Conservation (phyloP, 2,797 vertebrate species). For the Tinamus major region DNA sequence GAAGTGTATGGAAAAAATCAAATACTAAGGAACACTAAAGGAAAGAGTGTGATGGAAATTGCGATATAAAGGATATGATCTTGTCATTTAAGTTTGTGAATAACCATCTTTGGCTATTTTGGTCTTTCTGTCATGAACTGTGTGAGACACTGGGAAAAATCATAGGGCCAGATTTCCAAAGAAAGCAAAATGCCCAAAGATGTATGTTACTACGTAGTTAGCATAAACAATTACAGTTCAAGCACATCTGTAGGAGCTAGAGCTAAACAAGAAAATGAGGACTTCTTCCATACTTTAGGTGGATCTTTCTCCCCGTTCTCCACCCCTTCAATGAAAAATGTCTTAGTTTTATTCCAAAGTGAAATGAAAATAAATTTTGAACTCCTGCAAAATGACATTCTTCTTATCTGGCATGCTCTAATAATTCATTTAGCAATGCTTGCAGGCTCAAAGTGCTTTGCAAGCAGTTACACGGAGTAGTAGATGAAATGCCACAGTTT, state of each 20-base stretch:
- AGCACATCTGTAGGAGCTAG: neutral
- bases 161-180: no score
- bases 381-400: neutral
- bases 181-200: neutral
- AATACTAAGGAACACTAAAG: neutral
- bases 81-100: neutral
- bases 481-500: neutral
- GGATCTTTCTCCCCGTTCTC: neutral
- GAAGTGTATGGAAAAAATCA: neutral
- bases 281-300: neutral
- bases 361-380: neutral
- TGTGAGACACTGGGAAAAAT: neutral
- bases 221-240: neutral
- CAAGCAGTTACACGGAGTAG: neutral
- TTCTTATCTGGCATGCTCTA: neutral
- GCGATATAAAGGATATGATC: neutral
- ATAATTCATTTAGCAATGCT: neutral
- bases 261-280: neutral
- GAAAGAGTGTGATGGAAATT: neutral
- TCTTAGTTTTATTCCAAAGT: neutral
- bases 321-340: neutral
- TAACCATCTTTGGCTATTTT: neutral
- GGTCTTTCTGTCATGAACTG: neutral
- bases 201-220: neutral
- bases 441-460: neutral